Evolutionary conservation across 2,113 vertebrate species (phyloP), one percentile per base, ranked within the genome.

Genomic region (Malurus cyaneus): DNA sequence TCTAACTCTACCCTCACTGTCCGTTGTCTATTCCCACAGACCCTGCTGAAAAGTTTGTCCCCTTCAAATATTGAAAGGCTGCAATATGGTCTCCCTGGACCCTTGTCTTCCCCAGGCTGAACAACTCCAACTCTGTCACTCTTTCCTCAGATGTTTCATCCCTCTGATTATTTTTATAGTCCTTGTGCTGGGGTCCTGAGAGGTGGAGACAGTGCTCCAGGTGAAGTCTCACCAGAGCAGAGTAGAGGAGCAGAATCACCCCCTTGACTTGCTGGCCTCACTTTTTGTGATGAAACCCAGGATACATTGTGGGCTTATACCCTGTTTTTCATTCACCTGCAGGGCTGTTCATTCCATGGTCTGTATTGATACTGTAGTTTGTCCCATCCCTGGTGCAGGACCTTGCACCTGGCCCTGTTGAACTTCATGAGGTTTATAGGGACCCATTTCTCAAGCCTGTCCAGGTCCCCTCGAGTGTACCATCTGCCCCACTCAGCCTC

Each of bases 251-350:
- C 21, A 52, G 53, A 86, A 60, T 44, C 26, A 36, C 11, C 2
- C 17, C 18, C 62, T 67, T 44, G 36, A 32, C 26, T 44, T 52
- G 26, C 18, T 52, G 36, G 21, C 14, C 14, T 44, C 44, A 42
- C 11, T 26, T 59, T 59, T 52, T 52, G 11, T 67, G 83, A 36
- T 66, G 39, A 21, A 60, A 26, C 16, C 18, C 5, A 72, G 24
- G 41, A 7, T 29, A 65, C 6, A 9, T 16, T 5, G 0, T 10
- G 2, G 0, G 39, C 21, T 83, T 39, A 32, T 32, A 17, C 29
- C 18, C 6, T 5, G 0, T 13, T 88, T 65, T 54, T 54, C 16
- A 29, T n/a, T 34, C 26, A 54, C 25, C 39, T 19, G 9, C 44
- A 52, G 50, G 20, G 17, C 56, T 46, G n/a, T 56, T 62, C 1